A percentile compares a stretch with the other conserved stretches of the same genome.
These are phyloP conservation scores for Scaptomyza tumidula DNA, from an alignment of 2,888 invertebrate species.

Conservation along the genomic window DNA sequence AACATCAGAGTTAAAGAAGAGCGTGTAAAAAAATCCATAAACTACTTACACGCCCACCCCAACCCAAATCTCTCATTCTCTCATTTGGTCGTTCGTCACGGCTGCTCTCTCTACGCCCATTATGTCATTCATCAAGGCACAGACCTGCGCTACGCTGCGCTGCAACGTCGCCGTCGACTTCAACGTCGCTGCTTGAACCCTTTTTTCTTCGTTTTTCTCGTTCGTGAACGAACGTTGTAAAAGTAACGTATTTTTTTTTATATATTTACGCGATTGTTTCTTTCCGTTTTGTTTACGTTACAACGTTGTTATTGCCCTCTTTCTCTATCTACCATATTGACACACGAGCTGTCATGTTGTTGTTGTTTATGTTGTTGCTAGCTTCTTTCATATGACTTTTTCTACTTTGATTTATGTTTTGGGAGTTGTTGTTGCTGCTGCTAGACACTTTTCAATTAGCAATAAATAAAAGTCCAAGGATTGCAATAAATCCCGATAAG, in stretches of 20 bases:
- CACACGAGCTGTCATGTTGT: slow-evolving; percentile 33
- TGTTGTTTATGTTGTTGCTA: slow-evolving; percentile 43
- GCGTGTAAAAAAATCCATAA: slow-evolving; percentile 69
- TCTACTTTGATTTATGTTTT: slow-evolving; percentile 56
- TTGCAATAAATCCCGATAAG: background rate
- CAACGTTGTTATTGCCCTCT: slow-evolving; percentile 8
- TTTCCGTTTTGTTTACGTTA: slow-evolving; percentile 50
- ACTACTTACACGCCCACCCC: slow-evolving; percentile 56
- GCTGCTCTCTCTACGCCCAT: slow-evolving; percentile 59
- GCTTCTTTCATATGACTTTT: slow-evolving; percentile 22
- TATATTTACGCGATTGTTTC: slow-evolving; percentile 66
- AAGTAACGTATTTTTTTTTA: slow-evolving; percentile 57
- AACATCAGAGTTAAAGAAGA: slow-evolving; percentile 8
- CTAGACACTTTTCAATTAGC: slow-evolving; percentile 69
- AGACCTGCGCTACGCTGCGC: slow-evolving; percentile 16
- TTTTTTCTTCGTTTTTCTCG: slow-evolving; percentile 17
- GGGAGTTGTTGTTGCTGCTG: slow-evolving; percentile 16
- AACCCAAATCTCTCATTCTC: slow-evolving; percentile 1
- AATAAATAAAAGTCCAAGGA: slow-evolving; percentile 59
- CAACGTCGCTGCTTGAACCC: slow-evolving; percentile 32
- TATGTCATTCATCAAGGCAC: slow-evolving; percentile 73
- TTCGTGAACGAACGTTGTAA: slow-evolving; percentile 43
- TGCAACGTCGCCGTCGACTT: slow-evolving; percentile 18
- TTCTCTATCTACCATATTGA: slow-evolving; percentile 23
- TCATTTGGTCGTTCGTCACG: slow-evolving; percentile 30